phyloP scores from a whole-genome alignment of 2,113 vertebrate species.

The Festucalex cinctus region DNA sequence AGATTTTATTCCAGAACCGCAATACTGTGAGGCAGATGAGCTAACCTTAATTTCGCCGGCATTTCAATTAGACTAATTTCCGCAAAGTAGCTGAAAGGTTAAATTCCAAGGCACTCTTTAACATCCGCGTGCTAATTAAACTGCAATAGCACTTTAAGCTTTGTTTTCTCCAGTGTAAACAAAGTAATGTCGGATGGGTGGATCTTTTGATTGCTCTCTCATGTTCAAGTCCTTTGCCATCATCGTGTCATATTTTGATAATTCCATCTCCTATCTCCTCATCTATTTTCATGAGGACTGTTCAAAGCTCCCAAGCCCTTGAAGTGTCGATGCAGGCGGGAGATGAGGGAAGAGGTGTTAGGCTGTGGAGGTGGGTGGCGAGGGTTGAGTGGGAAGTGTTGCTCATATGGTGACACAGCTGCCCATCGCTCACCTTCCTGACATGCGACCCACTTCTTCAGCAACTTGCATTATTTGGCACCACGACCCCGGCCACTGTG shows the following conservation, averaged over 20 bases:
- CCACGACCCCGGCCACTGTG: constrained; percentile 10
- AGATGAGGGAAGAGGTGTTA: constrained; percentile 38
- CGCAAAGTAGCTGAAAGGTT: neutral
- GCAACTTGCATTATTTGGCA: constrained; percentile 4
- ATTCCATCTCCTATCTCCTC: constrained; percentile 38
- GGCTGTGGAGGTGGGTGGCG: constrained; percentile 14
- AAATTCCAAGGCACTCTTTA: neutral
- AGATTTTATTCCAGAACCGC: neutral
- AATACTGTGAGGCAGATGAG: neutral
- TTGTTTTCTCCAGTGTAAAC: constrained; percentile 1
- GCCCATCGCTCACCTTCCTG: constrained; percentile 38
- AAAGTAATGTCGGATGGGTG: constrained; percentile 8
- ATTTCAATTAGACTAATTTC: neutral
- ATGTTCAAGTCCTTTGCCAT: constrained; percentile 28
- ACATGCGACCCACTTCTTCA: constrained; percentile 48
- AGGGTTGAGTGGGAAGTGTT: constrained; percentile 32
- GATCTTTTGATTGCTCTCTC: constrained; percentile 31
- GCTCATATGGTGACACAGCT: constrained; percentile 47
- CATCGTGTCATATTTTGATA: constrained; percentile 36
- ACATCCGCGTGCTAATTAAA: neutral
- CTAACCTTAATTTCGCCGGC: neutral
- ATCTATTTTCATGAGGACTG: constrained; percentile 56
- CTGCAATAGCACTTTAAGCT: neutral
- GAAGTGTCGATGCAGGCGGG: constrained; percentile 57
- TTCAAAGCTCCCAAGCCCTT: constrained; percentile 45